Evolutionary conservation across 2,888 invertebrate genomes (phyloP), one percentile per base, ranked within the genome.

Genomic region (Synergus laeviventris): DNA sequence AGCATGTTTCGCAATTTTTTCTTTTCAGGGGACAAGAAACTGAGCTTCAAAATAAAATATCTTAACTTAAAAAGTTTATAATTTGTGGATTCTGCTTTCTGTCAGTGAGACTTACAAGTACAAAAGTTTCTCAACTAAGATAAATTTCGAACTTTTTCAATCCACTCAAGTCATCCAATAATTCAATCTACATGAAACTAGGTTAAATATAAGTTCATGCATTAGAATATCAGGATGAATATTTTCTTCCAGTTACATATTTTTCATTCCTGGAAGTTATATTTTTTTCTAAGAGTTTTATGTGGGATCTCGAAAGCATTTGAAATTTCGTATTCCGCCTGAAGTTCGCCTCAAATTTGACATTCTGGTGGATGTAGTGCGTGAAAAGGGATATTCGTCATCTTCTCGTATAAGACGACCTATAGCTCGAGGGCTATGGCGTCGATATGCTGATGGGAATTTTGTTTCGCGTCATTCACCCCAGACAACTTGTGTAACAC

Each of bases 381-480:
- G 45, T 45, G 14, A 45, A 12, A 45, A 14, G 16, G 54, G 2
- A 54, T n/a, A 54, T 54, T 16, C 54, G 54, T 18, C 5, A 54
- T 54, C 18, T 54, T 54, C 45, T 45, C 45, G 18, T 49, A 18
- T n/a, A 54, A 54, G 54, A 54, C 18, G 54, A 54, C 18, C 54
- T 54, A 54, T 54, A 54, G 18, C 18, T 54, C 9, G 54, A 54
- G 54, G 54, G 18, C 9, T 54, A 18, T 74, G 75, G 79, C 77
- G 81, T 83, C 83, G 82, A 84, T 84, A 86, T 85, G 83, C 84
- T 84, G 84, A 86, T 86, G 86, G 84, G 84, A 80, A 84, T 87
- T 85, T 84, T 82, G 84, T 83, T 86, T 84, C 84, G 84, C 83
- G 78, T 85, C 82, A 84, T 81, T 85, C 83, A 84, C 74, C 60